Evolutionary conservation across 2,113 vertebrate species (phyloP).

Genomic region (Salvelinus sp.): DNA sequence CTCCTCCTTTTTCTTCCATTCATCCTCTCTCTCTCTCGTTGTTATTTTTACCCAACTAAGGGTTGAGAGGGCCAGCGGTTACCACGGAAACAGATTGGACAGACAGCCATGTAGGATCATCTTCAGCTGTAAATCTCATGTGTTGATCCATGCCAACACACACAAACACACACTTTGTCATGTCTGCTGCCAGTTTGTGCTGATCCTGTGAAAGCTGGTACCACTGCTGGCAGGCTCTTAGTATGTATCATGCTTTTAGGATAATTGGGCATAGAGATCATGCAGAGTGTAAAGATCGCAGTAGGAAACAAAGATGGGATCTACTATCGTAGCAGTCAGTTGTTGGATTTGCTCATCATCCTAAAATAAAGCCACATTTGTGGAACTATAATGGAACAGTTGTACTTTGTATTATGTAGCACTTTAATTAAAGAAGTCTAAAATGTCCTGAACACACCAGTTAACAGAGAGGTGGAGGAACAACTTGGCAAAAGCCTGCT

Average conservation of each 20-base stretch:
- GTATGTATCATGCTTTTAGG: constrained; percentile 45
- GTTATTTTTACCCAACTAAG: constrained; percentile 22
- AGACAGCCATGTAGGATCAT: constrained; percentile 32
- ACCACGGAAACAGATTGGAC: constrained; percentile 60
- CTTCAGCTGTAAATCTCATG: constrained; percentile 51
- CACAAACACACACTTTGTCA: constrained; percentile 2
- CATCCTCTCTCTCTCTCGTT: constrained; percentile 7
- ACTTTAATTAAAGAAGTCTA: too few relatives aligned
- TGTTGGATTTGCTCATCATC: too few relatives aligned
- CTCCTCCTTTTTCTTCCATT: too few relatives aligned
- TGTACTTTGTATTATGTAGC: too few relatives aligned
- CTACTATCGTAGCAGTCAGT: too few relatives aligned
- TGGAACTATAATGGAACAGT: too few relatives aligned
- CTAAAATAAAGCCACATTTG: too few relatives aligned
- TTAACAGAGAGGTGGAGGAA: too few relatives aligned
- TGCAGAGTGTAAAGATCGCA: too few relatives aligned
- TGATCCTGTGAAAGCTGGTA: constrained; percentile 34
- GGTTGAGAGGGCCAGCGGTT: constrained; percentile 50
- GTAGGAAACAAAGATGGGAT: too few relatives aligned
- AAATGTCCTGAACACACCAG: too few relatives aligned
- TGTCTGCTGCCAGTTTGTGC: constrained; percentile 34
- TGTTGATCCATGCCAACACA: constrained; percentile 29
- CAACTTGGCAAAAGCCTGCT: too few relatives aligned
- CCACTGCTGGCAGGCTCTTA: constrained; percentile 19
- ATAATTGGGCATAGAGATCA: constrained; percentile 24